Conservation (phyloP, 1,140 invertebrate species). For the Drosophila parvula region DNA sequence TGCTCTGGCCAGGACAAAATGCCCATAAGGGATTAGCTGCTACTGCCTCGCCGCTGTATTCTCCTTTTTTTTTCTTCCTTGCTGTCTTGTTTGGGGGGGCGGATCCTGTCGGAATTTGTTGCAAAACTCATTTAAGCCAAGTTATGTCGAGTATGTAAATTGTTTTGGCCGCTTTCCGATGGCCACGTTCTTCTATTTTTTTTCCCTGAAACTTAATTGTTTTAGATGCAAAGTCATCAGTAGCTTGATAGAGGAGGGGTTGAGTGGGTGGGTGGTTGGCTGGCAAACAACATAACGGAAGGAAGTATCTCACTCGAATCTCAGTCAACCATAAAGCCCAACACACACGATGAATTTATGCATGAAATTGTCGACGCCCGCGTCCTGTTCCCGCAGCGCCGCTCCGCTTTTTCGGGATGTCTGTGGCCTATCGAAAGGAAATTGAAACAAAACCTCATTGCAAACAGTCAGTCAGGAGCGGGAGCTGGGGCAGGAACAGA, state of each 20-base stretch:
- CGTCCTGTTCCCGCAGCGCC: slow-evolving; percentile 51
- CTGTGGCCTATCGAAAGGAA: slow-evolving; percentile 82
- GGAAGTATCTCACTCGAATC: slow-evolving; percentile 82
- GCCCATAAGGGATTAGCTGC: slow-evolving; percentile 84
- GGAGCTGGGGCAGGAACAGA: background rate
- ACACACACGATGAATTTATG: slow-evolving; percentile 74
- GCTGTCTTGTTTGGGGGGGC: no score
- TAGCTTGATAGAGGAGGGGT: background rate
- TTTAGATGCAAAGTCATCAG: slow-evolving; percentile 83
- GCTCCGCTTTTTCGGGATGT: slow-evolving; percentile 52
- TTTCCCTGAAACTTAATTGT: slow-evolving; percentile 81
- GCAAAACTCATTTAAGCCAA: slow-evolving; percentile 83
- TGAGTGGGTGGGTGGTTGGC: slow-evolving; percentile 4
- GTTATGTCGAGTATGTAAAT: slow-evolving; percentile 82
- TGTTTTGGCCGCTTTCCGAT: slow-evolving; percentile 61
- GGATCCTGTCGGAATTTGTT: slow-evolving; percentile 69
- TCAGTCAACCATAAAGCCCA: slow-evolving; percentile 71
- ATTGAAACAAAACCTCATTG: slow-evolving; percentile 82
- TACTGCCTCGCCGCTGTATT: slow-evolving; percentile 7
- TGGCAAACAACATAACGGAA: slow-evolving; percentile 72
- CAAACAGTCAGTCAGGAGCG: slow-evolving; percentile 42
- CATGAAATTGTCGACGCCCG: slow-evolving; percentile 82
- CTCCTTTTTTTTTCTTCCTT: background rate
- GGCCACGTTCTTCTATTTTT: slow-evolving; percentile 30
- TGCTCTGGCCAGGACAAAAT: slow-evolving; percentile 68